phyloP scores from a whole-genome alignment of 2,113 vertebrate genomes.

The Pan paniscus region DNA sequence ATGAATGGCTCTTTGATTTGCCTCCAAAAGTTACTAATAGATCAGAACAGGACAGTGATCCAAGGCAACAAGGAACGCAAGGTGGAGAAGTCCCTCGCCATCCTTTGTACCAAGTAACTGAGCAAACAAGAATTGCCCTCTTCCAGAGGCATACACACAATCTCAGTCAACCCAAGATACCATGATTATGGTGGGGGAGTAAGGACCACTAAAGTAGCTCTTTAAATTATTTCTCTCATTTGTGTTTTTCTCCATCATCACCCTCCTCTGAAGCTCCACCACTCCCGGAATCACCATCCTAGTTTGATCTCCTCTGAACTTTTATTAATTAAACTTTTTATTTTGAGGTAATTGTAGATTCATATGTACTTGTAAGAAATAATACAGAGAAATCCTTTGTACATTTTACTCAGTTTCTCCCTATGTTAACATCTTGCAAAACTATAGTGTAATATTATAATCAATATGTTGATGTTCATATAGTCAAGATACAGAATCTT shows the following conservation, averaged over 20 bases:
- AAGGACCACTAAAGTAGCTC: not conserved
- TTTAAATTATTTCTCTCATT: not conserved
- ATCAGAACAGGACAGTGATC: not conserved
- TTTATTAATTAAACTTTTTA: not conserved
- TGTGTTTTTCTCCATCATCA: not conserved
- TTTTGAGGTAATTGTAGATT: not conserved
- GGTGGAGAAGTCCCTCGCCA: not conserved
- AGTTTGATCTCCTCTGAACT: not conserved
- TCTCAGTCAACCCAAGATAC: no score
- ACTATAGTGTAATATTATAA: not conserved
- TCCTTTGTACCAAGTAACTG: not conserved
- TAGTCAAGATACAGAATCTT: not conserved
- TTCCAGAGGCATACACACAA: not conserved
- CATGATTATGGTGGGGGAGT: not conserved
- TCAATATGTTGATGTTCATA: not conserved
- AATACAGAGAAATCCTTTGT: not conserved
- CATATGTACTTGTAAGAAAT: not conserved
- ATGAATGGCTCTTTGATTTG: not conserved
- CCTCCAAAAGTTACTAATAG: not conserved
- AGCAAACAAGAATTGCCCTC: not conserved
- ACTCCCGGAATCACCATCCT: not conserved
- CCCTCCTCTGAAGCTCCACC: rapidly evolving
- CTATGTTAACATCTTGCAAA: not conserved
- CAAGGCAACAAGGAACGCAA: not conserved
- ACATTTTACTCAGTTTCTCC: not conserved